Percentiles rank a stretch among this genome's conserved stretches.
phyloP scores from a whole-genome alignment of 2,113 vertebrate genomes.

The Chloropsis hardwickii region DNA sequence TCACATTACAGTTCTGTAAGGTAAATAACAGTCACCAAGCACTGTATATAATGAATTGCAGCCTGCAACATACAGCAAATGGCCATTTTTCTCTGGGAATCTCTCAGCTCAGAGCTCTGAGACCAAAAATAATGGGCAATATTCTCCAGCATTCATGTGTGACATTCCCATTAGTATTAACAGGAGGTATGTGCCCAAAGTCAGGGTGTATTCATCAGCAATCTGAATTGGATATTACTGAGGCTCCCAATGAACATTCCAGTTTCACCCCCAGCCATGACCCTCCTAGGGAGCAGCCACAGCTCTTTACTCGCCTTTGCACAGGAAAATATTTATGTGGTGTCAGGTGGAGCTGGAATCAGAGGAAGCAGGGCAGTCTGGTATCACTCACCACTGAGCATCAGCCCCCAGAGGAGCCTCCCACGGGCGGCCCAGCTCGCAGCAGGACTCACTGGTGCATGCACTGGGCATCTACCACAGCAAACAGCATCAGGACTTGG shows the following conservation, averaged over 20 bases:
- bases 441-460: neutral
- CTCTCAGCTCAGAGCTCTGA: slow-evolving; percentile 38
- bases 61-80: slow-evolving; percentile 30
- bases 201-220: slow-evolving; percentile 48
- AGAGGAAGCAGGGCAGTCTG: neutral
- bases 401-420: neutral
- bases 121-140: slow-evolving; percentile 68
- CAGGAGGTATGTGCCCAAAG: slow-evolving; percentile 45
- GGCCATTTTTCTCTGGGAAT: slow-evolving; percentile 59
- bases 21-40: slow-evolving; percentile 59
- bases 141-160: slow-evolving; percentile 60
- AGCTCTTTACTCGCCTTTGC: neutral
- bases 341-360: neutral
- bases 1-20: slow-evolving; percentile 52
- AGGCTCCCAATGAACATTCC: neutral
- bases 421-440: neutral
- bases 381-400: neutral
- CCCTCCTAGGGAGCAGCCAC: neutral
- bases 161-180: slow-evolving; percentile 62
- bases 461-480: neutral
- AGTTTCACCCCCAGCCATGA: neutral
- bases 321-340: neutral
- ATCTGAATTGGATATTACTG: slow-evolving; percentile 39
- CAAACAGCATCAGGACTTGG: accelerated
- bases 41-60: slow-evolving; percentile 48